A percentile compares a stretch with the other conserved stretches of the same genome.
Evolutionary conservation across 2,888 invertebrate species (phyloP).

Genomic region (Epinotia bilunana): DNA sequence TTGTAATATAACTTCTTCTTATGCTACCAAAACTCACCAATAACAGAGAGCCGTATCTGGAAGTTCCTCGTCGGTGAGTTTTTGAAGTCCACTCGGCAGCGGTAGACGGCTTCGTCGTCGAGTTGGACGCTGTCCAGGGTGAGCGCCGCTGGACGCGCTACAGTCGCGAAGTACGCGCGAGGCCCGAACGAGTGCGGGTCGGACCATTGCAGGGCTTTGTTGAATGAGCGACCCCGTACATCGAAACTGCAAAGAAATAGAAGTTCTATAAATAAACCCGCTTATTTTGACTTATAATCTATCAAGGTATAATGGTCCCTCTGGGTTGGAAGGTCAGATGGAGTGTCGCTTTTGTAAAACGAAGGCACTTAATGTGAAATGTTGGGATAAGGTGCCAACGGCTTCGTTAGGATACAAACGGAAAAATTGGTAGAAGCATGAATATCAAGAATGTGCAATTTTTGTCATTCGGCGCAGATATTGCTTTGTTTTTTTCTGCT

Average conservation of each 20-base stretch:
- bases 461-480: no score
- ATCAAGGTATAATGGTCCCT: no score
- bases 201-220: slow-evolving; percentile 93
- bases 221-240: slow-evolving; percentile 92
- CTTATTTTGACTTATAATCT: no score
- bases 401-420: no score
- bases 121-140: slow-evolving; percentile 93
- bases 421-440: no score
- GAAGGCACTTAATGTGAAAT: no score
- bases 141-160: slow-evolving; percentile 91
- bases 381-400: no score
- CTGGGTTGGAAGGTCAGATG: no score
- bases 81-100: slow-evolving; percentile 95
- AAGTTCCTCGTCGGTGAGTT: slow-evolving; percentile 95
- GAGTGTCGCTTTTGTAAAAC: no score
- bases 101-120: slow-evolving; percentile 93
- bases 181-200: slow-evolving; percentile 93
- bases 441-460: no score
- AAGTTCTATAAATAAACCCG: not conserved
- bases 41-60: slow-evolving; percentile 94
- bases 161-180: slow-evolving; percentile 92
- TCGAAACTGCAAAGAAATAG: slow-evolving; percentile 87
- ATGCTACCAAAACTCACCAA: slow-evolving; percentile 87
- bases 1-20: not conserved
- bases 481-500: no score